A percentile compares a stretch with the other conserved stretches of the same genome.
Conservation (phyloP, 2,888 invertebrate genomes). For the Meganola albula region DNA sequence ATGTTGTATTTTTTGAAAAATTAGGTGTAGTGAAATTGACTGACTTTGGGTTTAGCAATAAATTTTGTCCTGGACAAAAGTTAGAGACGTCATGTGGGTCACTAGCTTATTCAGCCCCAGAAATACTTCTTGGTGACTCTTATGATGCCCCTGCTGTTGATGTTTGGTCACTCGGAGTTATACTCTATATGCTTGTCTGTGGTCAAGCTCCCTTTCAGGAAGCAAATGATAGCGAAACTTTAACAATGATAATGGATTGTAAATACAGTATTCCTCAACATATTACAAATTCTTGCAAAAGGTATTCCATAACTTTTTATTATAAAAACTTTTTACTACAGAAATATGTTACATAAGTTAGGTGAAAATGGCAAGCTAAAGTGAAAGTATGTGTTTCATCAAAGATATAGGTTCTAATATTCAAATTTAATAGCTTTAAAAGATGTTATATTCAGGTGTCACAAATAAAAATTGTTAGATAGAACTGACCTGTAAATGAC, state of each 20-base stretch:
- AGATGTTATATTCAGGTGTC: too few species aligned
- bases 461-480: too few species aligned
- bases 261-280: slow-evolving; percentile 95
- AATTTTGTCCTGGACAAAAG: slow-evolving; percentile 96
- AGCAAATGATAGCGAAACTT: slow-evolving; percentile 99
- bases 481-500: too few species aligned
- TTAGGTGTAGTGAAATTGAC: slow-evolving; percentile 98
- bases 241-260: slow-evolving; percentile 99
- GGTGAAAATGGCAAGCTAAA: too few species aligned
- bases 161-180: slow-evolving; percentile 99
- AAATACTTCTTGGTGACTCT: slow-evolving; percentile 98
- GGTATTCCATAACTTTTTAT: slow-evolving; percentile 57
- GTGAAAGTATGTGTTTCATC: too few species aligned
- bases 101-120: slow-evolving; percentile 98
- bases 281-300: slow-evolving; percentile 90
- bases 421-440: too few species aligned
- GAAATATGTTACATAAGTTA: too few species aligned
- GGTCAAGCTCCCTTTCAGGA: slow-evolving; percentile 99
- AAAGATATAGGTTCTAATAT: too few species aligned
- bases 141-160: slow-evolving; percentile 99
- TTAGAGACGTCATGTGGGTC: slow-evolving; percentile 99
- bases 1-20: slow-evolving; percentile 99
- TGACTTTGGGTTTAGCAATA: slow-evolving; percentile 98
- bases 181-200: slow-evolving; percentile 98
- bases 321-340: too few species aligned